Percentiles rank a stretch among this genome's conserved stretches.
phyloP scores from a whole-genome alignment of 2,888 invertebrate species.

The Osmoderma eremita region DNA sequence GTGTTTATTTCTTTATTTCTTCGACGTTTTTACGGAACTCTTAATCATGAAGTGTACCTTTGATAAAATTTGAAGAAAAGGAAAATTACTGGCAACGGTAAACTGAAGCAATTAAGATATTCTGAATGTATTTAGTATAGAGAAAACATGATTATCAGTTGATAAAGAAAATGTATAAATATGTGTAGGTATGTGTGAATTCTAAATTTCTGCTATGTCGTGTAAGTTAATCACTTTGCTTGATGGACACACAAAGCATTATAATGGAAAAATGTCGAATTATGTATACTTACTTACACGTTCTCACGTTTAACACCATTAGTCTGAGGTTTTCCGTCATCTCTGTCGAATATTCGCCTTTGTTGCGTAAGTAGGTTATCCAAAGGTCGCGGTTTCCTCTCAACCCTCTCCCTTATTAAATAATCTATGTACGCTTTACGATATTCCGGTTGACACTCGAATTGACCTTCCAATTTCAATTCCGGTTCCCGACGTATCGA shows the following conservation, averaged over 20 bases:
- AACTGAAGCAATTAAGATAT: too few relatives aligned
- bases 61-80: too few relatives aligned
- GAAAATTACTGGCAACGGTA: too few relatives aligned
- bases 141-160: too few relatives aligned
- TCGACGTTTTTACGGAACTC: not conserved
- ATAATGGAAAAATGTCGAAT: not conserved
- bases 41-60: too few relatives aligned
- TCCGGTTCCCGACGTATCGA: conserved; percentile 51
- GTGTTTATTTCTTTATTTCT: not conserved
- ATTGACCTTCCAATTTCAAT: conserved; percentile 56
- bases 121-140: too few relatives aligned
- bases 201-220: not conserved
- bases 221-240: not conserved
- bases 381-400: conserved; percentile 50
- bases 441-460: conserved; percentile 65
- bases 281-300: conserved; percentile 44
- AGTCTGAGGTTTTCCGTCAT: conserved; percentile 27
- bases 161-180: too few relatives aligned
- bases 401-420: conserved; percentile 60
- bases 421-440: conserved; percentile 63
- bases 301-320: conserved; percentile 37
- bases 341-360: conserved; percentile 41
- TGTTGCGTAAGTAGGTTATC: conserved; percentile 47
- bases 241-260: not conserved
- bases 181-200: not conserved